A percentile compares a stretch with the other conserved stretches of the same genome.
These are phyloP conservation scores for Hycleus phaleratus DNA, from an alignment of 1,140 invertebrate species.

Conservation along the genomic window DNA sequence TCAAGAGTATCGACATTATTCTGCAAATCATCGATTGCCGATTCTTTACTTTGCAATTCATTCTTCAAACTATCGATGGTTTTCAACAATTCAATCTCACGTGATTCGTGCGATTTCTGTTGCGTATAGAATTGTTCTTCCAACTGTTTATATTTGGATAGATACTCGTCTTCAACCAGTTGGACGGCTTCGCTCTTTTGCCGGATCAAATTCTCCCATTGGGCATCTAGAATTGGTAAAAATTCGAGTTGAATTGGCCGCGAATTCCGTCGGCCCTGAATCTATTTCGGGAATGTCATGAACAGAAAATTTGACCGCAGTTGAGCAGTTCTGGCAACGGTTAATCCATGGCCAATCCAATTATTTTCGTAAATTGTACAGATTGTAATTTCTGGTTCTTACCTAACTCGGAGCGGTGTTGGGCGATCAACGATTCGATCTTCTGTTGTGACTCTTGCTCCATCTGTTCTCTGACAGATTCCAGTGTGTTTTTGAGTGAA, in stretches of 20 bases:
- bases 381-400: constrained; percentile 5
- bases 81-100: constrained; percentile 39
- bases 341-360: neutral
- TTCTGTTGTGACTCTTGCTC: constrained; percentile 42
- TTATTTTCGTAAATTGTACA: neutral
- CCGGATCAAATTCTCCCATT: constrained; percentile 46
- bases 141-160: constrained; percentile 43
- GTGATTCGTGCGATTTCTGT: constrained; percentile 36
- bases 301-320: neutral
- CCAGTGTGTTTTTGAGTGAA: constrained; percentile 39
- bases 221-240: constrained; percentile 37
- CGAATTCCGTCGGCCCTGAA: neutral
- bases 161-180: constrained; percentile 45
- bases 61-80: constrained; percentile 38
- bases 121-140: constrained; percentile 40
- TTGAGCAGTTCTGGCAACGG: neutral
- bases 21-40: constrained; percentile 38
- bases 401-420: constrained; percentile 44
- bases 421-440: constrained; percentile 37
- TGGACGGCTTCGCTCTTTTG: constrained; percentile 48
- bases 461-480: constrained; percentile 44
- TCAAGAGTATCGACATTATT: constrained; percentile 39
- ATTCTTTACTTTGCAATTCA: constrained; percentile 36
- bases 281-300: neutral
- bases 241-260: neutral